phyloP scores from a whole-genome alignment of 2,113 vertebrate species.

The Thunnus thynnus region DNA sequence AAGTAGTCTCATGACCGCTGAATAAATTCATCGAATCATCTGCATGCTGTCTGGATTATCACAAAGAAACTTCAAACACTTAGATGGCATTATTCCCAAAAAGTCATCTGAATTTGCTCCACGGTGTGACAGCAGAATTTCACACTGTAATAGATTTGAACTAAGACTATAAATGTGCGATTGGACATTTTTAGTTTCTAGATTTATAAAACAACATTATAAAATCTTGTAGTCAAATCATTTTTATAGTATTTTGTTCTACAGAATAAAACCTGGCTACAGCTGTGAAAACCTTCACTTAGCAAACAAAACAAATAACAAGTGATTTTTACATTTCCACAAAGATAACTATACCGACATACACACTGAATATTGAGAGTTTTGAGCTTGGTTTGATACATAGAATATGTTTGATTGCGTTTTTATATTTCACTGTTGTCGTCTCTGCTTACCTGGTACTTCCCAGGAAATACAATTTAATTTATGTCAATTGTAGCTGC shows the following conservation, averaged over 20 bases:
- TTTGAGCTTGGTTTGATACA: too few relatives aligned
- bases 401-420: too few relatives aligned
- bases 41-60: slow-evolving; percentile 62
- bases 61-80: slow-evolving; percentile 64
- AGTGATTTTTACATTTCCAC: too few relatives aligned
- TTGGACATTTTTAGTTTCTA: too few relatives aligned
- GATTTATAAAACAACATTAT: neutral
- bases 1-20: slow-evolving; percentile 59
- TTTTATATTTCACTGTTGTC: too few relatives aligned
- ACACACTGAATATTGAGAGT: too few relatives aligned
- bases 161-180: neutral
- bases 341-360: too few relatives aligned
- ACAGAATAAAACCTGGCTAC: neutral
- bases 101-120: slow-evolving; percentile 31
- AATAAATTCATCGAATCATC: slow-evolving; percentile 60
- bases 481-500: too few relatives aligned
- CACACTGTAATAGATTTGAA: neutral
- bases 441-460: too few relatives aligned
- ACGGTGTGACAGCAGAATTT: slow-evolving; percentile 35
- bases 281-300: neutral
- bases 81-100: slow-evolving; percentile 55
- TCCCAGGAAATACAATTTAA: too few relatives aligned
- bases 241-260: neutral
- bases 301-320: neutral
- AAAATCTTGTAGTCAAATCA: neutral